phyloP scores from a whole-genome alignment of 2,113 vertebrate species.

The Hydrolagus affinis region DNA sequence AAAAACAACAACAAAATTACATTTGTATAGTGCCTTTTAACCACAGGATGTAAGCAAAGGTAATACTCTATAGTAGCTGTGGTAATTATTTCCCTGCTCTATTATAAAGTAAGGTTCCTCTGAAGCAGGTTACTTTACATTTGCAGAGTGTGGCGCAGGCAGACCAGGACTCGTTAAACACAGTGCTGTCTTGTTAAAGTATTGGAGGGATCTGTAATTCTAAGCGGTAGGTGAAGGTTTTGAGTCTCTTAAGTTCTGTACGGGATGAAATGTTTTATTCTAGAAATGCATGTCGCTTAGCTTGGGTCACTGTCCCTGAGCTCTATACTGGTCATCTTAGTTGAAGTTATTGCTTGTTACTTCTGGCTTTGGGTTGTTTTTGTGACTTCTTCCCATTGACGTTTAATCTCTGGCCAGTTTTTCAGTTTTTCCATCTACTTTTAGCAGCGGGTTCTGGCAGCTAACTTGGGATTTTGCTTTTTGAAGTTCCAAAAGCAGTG shows the following conservation, averaged over 20 bases:
- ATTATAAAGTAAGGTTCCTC: not conserved
- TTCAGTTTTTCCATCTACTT: not conserved
- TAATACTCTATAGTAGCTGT: not conserved
- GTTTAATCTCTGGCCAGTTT: not conserved
- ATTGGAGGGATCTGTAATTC: not conserved
- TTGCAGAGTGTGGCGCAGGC: not conserved
- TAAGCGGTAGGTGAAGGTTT: not conserved
- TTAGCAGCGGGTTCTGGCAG: not conserved
- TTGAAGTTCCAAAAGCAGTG: not conserved
- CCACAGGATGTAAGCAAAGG: not conserved
- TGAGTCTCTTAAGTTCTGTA: too few relatives aligned
- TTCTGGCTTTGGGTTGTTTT: not conserved
- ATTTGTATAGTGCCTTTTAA: too few relatives aligned
- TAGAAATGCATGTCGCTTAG: not conserved
- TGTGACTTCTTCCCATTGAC: not conserved
- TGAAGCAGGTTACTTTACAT: too few relatives aligned
- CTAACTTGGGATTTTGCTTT: not conserved
- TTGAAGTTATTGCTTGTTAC: not conserved
- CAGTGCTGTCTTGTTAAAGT: not conserved
- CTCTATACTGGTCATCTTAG: not conserved
- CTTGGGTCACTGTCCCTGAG: too few relatives aligned
- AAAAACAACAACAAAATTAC: too few relatives aligned
- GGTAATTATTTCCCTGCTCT: not conserved
- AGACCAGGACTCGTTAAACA: not conserved
- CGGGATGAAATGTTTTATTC: not conserved